Base-by-base conservation (phyloP, 2,797 vertebrate genomes). In the Cuculus canorus region DNA sequence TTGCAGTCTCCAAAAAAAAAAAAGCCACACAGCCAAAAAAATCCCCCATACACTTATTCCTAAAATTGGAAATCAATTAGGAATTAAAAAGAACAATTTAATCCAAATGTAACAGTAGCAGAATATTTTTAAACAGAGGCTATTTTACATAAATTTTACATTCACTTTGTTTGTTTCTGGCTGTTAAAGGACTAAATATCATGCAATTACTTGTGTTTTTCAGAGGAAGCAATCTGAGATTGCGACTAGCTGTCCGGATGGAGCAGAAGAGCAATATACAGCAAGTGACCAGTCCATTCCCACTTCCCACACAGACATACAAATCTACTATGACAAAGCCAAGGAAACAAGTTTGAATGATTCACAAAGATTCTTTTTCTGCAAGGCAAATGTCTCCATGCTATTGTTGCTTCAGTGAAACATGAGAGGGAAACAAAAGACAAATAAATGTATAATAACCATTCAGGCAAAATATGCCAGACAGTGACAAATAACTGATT, bases 401-500 rank as follows among this genome's bases (percentile, higher is more conserved):
- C 14, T 72, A 64, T 63, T 90, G 24, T 68, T 88, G 57, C n/a
- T 75, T n/a, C 33, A 64, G 48, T 43, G 95, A 91, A 91, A 93
- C 41, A 86, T 9, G 10, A 10, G 28, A 28, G 23, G 17, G 5
- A 89, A 76, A 84, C 18, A 86, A 94, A 94, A 92, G 71, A 59
- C 41, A 93, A 91, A 90, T 80, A 87, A 90, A 86, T 11, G 7
- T 56, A 48, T 81, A 78, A 82, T 60, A 92, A 80, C 28, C 45
- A 53, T 24, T 66, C 23, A 86, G 69, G 81, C n/a, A 86, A 39
- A 70, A 73, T 59, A 87, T 22, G 57, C 82, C 79, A 95, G 85
- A 72, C 75, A 92, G 54, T 53, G 73, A 96, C 78, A 97, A 97
- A 96, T 73, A 94, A 93, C 27, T 81, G 82, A 95, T 90, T 84